These are phyloP conservation scores for Jordanella pulchra DNA, from an alignment of 2,797 vertebrate genomes.

Conservation along the genomic window DNA sequence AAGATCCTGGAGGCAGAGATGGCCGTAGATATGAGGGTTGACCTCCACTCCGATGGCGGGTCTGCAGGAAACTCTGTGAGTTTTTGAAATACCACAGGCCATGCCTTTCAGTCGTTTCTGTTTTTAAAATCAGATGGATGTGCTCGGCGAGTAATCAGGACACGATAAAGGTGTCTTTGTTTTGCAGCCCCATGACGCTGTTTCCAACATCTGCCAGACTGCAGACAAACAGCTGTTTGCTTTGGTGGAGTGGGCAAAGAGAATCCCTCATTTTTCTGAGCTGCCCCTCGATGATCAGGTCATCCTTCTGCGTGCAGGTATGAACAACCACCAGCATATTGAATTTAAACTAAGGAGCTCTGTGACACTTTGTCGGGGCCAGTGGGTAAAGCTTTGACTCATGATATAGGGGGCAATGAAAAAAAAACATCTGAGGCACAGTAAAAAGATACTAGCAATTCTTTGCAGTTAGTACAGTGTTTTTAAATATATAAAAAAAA, in stretches of 20 bases:
- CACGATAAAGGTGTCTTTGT: conserved; percentile 13
- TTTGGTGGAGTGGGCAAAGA: conserved; percentile 98
- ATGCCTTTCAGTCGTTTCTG: background rate
- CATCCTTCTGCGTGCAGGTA: conserved; percentile 95
- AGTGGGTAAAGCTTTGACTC: background rate
- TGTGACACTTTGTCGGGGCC: background rate
- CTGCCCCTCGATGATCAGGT: conserved; percentile 97
- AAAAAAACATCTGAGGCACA: no score
- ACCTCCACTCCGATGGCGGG: conserved; percentile 84
- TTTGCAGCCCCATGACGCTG: conserved; percentile 91
- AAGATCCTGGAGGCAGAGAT: conserved; percentile 97
- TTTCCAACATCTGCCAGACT: conserved; percentile 98
- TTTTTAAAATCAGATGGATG: background rate
- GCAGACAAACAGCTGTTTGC: conserved; percentile 99
- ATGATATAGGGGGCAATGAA: background rate
- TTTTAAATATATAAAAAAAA: no score
- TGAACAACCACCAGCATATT: conserved; percentile 7
- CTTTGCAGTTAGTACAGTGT: no score
- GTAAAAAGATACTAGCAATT: no score
- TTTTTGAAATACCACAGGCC: conserved; percentile 9
- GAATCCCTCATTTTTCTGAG: conserved; percentile 96
- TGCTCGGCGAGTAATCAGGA: background rate
- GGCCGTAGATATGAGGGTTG: conserved; percentile 92
- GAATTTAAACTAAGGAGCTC: background rate
- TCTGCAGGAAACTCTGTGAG: conserved; percentile 87